A percentile compares a stretch with the other conserved stretches of the same genome.
phyloP scores from a whole-genome alignment of 2,888 invertebrate species.

The Fragum sueziense region DNA sequence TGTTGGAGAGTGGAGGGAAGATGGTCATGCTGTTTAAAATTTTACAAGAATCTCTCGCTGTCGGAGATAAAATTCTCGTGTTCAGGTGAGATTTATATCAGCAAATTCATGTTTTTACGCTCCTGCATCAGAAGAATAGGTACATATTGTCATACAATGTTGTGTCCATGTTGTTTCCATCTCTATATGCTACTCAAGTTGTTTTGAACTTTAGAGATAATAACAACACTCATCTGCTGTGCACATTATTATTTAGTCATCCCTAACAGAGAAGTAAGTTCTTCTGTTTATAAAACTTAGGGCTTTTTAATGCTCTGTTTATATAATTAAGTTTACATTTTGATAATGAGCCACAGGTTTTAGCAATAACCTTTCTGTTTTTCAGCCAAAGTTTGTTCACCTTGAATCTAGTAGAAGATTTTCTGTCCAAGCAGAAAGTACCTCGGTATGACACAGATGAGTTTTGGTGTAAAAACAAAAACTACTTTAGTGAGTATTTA shows the following conservation, averaged over 20 bases:
- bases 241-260: too few relatives aligned
- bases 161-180: too few relatives aligned
- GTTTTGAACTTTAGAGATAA: too few relatives aligned
- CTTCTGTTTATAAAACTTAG: too few relatives aligned
- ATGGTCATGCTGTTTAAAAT: slow-evolving; percentile 96
- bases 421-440: slow-evolving; percentile 88
- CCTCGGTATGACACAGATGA: slow-evolving; percentile 83
- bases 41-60: slow-evolving; percentile 91
- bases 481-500: slow-evolving; percentile 96
- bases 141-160: too few relatives aligned
- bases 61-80: slow-evolving; percentile 95
- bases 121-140: too few relatives aligned
- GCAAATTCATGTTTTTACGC: too few relatives aligned
- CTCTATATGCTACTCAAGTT: too few relatives aligned
- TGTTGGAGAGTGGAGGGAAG: slow-evolving; percentile 96
- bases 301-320: too few relatives aligned
- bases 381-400: slow-evolving; percentile 96
- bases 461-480: slow-evolving; percentile 92
- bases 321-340: too few relatives aligned
- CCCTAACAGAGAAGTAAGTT: too few relatives aligned
- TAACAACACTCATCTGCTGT: too few relatives aligned
- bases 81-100: slow-evolving; percentile 86
- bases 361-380: slow-evolving; percentile 33
- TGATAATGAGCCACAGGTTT: neutral
- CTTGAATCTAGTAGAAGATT: slow-evolving; percentile 96